Base-by-base conservation (phyloP, 1,140 invertebrate genomes). In the Brachionus angularis region DNA sequence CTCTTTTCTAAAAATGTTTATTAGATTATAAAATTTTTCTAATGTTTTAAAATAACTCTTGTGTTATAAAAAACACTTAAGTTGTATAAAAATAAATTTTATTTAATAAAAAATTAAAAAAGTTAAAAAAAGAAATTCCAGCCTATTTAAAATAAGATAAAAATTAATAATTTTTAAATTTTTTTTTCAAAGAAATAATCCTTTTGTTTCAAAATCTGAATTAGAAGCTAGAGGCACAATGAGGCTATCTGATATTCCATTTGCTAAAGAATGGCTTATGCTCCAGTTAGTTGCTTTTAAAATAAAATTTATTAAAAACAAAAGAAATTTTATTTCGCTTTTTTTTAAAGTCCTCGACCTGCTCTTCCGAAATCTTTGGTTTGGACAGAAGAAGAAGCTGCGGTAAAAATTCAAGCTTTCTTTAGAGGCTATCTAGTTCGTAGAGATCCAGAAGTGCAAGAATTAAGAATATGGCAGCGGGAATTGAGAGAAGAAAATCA, bases 311-410 rank as follows among this genome's bases (percentile, higher is more conserved):
- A 34, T 36, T 29, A 12, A 18, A 46, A 49, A 31, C n/a, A 31
- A 5, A 71, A 31, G 8, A 52, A 49, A 21, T 67, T 5, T 53
- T 52, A 52, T 27, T 47, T 39, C 12, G 25, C n/a, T 73, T 39
- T 72, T 49, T 27, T 61, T 69, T 75, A 25, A 72, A 82, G 80
- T 73, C 79, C 81, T 8, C 69, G 79, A 21, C 76, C 79, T 71
- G 77, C 79, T 52, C 73, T 81, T 55, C 80, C 81, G 25, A 73
- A 76, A 58, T 81, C 79, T 58, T 70, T 82, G 25, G 55, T 81
- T 21, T 81, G 79, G 81, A 78, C 76, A 29, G 79, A 81, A 67
- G 78, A 81, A 47, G 79, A 81, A 74, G 81, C 80, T 18, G 74
- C 76, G 16, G 34, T 77, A 3, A 77, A 79, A 8, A 79, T 82